Percentiles rank a stretch among this genome's conserved stretches.
phyloP scores from a whole-genome alignment of 2,113 vertebrate genomes.

The Seriola quinqueradiata region DNA sequence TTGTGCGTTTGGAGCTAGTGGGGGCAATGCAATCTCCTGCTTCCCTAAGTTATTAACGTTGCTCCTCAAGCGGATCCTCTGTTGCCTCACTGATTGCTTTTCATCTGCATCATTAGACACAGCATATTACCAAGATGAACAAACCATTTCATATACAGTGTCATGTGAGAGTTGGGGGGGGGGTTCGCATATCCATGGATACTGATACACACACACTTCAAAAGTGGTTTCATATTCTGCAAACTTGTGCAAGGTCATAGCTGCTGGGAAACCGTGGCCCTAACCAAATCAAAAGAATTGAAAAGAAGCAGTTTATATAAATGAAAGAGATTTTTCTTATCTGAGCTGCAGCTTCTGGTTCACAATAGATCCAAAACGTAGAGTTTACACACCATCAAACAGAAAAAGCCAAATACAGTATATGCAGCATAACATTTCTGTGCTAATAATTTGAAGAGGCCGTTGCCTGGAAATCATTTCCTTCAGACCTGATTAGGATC shows the following conservation, averaged over 20 bases:
- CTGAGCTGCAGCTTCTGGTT: conserved; percentile 1
- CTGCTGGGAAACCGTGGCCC: conserved; percentile 10
- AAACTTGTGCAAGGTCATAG: conserved; percentile 17
- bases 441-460: conserved; percentile 19
- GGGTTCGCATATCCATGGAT: background rate
- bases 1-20: conserved; percentile 8
- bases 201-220: conserved; percentile 1
- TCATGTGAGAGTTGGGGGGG: conserved; percentile 19
- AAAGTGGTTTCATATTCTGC: conserved; percentile 20
- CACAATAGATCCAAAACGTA: background rate
- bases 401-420: background rate
- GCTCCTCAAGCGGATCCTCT: conserved; percentile 63
- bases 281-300: conserved; percentile 33
- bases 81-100: conserved; percentile 76
- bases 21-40: conserved; percentile 57
- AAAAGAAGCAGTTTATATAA: background rate
- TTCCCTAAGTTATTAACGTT: conserved; percentile 73
- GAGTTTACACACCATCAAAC: background rate
- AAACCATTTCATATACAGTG: conserved; percentile 65
- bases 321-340: conserved; percentile 4
- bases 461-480: conserved; percentile 52
- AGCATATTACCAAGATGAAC: conserved; percentile 75
- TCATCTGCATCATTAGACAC: conserved; percentile 77
- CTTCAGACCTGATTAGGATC: conserved; percentile 57
- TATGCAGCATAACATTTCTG: conserved; percentile 16